Evolutionary conservation across 2,888 invertebrate species (phyloP), one percentile per base, ranked within the genome.

Genomic region (Stegana nigrithorax): DNA sequence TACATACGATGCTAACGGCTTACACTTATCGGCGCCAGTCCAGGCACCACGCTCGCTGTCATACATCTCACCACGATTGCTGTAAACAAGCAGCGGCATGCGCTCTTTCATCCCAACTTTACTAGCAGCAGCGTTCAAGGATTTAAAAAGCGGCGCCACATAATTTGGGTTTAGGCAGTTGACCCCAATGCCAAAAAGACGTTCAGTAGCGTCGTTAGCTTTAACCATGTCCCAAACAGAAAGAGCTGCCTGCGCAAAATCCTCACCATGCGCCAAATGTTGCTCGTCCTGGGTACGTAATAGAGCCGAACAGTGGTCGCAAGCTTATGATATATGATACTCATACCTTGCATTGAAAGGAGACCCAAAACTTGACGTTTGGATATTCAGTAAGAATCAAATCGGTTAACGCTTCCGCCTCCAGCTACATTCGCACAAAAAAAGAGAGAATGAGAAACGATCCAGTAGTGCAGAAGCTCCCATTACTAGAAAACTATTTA

Each of bases 31-130:
- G 51, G 89, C 87, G 67, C 91, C 90, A 63, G 90, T 89, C 93
- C 92, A 92, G 51, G 81, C 74, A 60, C 76, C 82, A 2, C 64
- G 70, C 14, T 72, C 68, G 29, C 73, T 68, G 51, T 84, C 79
- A 44, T 81, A 85, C 14, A 76, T 75, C 68, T 85, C 86, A 1
- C 96, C 96, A 72, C 94, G 94, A 85, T 97, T 97, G 42, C 97
- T 96, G 85, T 97, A 97, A 47, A 94, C 94, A 69, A 97, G 89
- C 60, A 96, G 87, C 3, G 94, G 93, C 68, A 93, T 89, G 21
- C 84, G 81, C n/a, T 67, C n/a, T n/a, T n/a, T n/a, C n/a, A n/a
- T n/a, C n/a, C n/a, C 65, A 8, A 23, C 25, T n/a, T 62, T 6
- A 1, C 29, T 61, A 1, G 42, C 17, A 2, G 25, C 32, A 17